Evolutionary conservation across 1,140 invertebrate genomes (phyloP).

Genomic region (Magallana ariakensis): DNA sequence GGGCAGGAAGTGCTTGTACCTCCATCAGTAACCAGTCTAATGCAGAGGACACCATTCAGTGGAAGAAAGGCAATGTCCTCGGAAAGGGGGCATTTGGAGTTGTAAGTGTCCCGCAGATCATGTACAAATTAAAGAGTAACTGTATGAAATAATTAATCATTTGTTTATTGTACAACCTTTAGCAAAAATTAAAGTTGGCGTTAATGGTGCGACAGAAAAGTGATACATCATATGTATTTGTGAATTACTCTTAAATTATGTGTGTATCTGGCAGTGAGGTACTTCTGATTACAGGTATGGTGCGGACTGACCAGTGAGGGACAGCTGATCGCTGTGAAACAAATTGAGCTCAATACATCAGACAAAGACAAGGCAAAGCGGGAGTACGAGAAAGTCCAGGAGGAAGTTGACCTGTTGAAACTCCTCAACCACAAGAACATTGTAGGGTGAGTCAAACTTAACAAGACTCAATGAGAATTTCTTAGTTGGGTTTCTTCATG

Average conservation of each 20-base stretch:
- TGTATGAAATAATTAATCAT: no score
- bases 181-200: no score
- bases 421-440: slow-evolving; percentile 78
- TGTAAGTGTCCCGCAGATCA: slow-evolving; percentile 61
- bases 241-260: background rate
- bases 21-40: slow-evolving; percentile 61
- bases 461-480: no score
- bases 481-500: no score
- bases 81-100: slow-evolving; percentile 79
- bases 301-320: slow-evolving; percentile 78
- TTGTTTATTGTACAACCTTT: no score
- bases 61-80: slow-evolving; percentile 79
- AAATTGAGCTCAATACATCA: slow-evolving; percentile 77
- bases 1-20: slow-evolving; percentile 69
- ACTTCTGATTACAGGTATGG: slow-evolving; percentile 70
- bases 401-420: slow-evolving; percentile 79
- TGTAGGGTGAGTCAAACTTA: slow-evolving; percentile 74
- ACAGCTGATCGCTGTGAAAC: slow-evolving; percentile 79
- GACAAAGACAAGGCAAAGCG: slow-evolving; percentile 74
- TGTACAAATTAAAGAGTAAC: no score
- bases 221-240: background rate
- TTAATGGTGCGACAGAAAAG: no score
- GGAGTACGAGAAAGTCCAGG: slow-evolving; percentile 79
- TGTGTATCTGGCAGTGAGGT: background rate
- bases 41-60: slow-evolving; percentile 74